Percentiles rank a stretch among this genome's conserved stretches.
Evolutionary conservation across 2,888 invertebrate genomes (phyloP).

Genomic region (Micropterix aruncella): DNA sequence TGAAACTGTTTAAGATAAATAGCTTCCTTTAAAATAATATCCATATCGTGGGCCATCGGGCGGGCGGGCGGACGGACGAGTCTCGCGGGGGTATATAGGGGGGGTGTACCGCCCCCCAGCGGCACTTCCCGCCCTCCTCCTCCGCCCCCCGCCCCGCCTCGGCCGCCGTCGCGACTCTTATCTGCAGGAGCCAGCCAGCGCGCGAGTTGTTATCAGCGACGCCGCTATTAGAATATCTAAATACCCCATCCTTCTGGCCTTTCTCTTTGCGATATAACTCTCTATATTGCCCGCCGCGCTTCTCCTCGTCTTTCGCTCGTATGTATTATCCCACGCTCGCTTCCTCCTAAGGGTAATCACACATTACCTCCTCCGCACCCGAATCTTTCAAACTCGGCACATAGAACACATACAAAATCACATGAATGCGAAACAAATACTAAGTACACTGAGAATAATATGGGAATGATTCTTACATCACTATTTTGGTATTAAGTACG

Average conservation of each 20-base stretch:
- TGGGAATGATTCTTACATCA: too few relatives aligned
- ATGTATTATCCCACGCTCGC: background rate
- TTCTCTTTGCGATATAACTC: background rate
- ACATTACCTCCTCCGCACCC: background rate
- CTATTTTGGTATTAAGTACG: too few relatives aligned
- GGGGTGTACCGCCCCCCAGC: too few relatives aligned
- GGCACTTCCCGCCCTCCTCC: background rate
- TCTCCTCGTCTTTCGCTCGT: background rate
- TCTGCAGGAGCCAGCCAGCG: background rate
- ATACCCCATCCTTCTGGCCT: background rate
- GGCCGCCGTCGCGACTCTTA: background rate
- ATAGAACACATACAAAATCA: too few relatives aligned
- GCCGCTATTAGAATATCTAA: background rate
- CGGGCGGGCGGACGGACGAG: background rate
- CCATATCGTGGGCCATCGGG: background rate
- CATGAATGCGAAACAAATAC: too few relatives aligned
- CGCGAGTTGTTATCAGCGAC: background rate
- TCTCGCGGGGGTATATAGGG: too few relatives aligned
- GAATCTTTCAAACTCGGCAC: too few relatives aligned
- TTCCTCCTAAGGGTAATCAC: background rate
- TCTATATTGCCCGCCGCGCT: background rate
- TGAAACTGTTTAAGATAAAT: background rate
- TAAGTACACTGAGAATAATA: too few relatives aligned
- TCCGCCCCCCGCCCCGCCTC: background rate
- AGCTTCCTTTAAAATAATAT: background rate